These are phyloP conservation scores for Saguinus midas DNA, from an alignment of 2,113 vertebrate species.

Conservation along the genomic window DNA sequence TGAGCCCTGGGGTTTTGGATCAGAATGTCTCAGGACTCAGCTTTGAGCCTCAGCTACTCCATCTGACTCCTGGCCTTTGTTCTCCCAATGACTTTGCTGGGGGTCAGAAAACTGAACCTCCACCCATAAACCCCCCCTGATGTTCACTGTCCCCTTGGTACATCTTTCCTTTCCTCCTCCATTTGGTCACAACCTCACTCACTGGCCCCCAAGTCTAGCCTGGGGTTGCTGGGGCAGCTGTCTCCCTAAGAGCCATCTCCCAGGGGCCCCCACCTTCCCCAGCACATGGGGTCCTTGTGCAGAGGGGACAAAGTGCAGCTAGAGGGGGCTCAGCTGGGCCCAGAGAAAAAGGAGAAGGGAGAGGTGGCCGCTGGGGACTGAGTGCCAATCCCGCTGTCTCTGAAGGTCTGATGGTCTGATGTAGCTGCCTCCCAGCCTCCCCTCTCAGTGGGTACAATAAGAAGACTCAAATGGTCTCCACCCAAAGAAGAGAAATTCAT, in stretches of 20 bases:
- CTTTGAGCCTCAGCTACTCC: background rate
- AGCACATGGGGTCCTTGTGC: background rate
- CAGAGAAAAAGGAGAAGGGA: background rate
- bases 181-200: background rate
- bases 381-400: background rate
- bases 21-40: background rate
- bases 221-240: background rate
- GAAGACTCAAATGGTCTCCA: background rate
- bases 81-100: background rate
- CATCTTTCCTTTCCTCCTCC: background rate
- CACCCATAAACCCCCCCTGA: background rate
- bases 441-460: background rate
- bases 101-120: background rate
- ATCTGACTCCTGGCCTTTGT: background rate
- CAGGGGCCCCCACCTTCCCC: background rate
- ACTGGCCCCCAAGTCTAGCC: background rate
- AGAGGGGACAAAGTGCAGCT: background rate
- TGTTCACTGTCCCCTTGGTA: background rate
- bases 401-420: constrained; percentile 34
- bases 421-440: background rate
- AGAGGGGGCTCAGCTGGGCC: constrained; percentile 10
- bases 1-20: background rate
- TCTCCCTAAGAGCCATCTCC: background rate
- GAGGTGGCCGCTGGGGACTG: background rate
- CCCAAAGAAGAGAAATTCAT: constrained; percentile 17